Evolutionary conservation across 2,888 invertebrate genomes (phyloP).

Genomic region (Ormyrus rosae): DNA sequence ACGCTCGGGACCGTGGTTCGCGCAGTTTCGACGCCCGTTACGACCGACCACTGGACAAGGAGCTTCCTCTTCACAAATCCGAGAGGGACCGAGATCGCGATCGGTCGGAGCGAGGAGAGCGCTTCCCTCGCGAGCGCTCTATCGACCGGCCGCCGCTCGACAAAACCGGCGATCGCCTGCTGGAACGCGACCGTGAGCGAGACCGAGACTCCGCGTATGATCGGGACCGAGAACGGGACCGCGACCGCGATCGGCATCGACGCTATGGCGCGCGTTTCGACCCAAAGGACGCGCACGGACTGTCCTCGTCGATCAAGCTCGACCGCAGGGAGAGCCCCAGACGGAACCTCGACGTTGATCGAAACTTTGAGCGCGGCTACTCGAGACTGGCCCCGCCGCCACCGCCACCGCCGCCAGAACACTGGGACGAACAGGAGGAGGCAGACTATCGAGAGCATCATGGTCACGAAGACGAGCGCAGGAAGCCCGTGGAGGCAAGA

Average conservation of each 20-base stretch:
- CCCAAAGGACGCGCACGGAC: conserved; percentile 42
- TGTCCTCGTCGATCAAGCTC: conserved; percentile 64
- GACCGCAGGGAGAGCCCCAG: conserved; percentile 65
- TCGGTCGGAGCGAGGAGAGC: conserved; percentile 60
- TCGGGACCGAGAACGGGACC: conserved; percentile 65
- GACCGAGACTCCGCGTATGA: conserved; percentile 34
- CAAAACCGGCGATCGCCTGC: conserved; percentile 17
- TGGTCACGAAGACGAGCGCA: conserved; percentile 67
- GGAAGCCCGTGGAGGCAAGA: conserved; percentile 56
- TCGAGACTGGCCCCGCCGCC: conserved; percentile 21
- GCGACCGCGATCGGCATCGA: conserved; percentile 66
- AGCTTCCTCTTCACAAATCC: conserved; percentile 62
- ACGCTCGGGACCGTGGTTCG: conserved; percentile 60
- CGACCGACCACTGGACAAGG: conserved; percentile 55
- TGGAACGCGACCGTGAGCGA: conserved; percentile 63
- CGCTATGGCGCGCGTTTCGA: conserved; percentile 63
- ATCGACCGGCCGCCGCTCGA: conserved; percentile 56
- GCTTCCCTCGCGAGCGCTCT: conserved; percentile 60
- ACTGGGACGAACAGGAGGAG: conserved; percentile 73
- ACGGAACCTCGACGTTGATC: conserved; percentile 19
- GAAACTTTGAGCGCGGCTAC: conserved; percentile 44
- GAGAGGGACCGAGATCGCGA: conserved; percentile 63
- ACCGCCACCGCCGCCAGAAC: conserved; percentile 60
- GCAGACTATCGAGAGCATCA: conserved; percentile 69
- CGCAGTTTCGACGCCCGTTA: conserved; percentile 9